Conservation (phyloP, 2,113 vertebrate genomes). For the Larimichthys crocea region DNA sequence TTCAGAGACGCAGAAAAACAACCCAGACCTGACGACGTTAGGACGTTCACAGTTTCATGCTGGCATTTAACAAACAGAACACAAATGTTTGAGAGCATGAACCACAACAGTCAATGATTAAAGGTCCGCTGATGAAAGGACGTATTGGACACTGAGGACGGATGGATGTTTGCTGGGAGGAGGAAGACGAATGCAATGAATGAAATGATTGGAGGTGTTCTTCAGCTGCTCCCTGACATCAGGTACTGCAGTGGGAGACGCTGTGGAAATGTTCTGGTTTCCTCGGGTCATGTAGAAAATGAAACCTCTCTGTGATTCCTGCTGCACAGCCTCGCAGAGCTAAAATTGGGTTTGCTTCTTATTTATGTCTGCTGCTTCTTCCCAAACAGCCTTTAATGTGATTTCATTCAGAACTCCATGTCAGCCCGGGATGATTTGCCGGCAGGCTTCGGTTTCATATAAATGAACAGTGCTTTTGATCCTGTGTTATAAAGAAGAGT, state of each 20-base stretch:
- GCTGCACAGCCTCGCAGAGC: not conserved
- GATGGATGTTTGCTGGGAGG: not conserved
- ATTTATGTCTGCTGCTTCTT: constrained; percentile 33
- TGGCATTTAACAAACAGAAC: too few relatives aligned
- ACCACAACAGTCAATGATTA: too few relatives aligned
- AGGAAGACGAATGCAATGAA: not conserved
- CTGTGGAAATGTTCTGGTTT: not conserved
- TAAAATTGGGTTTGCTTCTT: constrained; percentile 21
- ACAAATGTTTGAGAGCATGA: too few relatives aligned
- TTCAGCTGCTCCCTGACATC: too few relatives aligned
- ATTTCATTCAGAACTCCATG: constrained; percentile 40
- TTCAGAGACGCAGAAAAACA: too few relatives aligned
- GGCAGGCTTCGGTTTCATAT: constrained; percentile 35
- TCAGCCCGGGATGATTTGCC: constrained; percentile 43
- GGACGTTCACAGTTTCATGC: too few relatives aligned
- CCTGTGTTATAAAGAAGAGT: constrained; percentile 17
- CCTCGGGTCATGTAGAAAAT: not conserved
- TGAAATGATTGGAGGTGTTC: not conserved
- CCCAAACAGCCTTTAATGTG: constrained; percentile 42
- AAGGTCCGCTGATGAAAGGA: too few relatives aligned
- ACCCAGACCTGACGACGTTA: too few relatives aligned
- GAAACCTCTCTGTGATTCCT: not conserved
- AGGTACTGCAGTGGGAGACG: not conserved
- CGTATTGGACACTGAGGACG: too few relatives aligned
- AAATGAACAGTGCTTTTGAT: constrained; percentile 41